These are phyloP conservation scores for Coelopa pilipes DNA, from an alignment of 2,888 invertebrate species.

Conservation along the genomic window DNA sequence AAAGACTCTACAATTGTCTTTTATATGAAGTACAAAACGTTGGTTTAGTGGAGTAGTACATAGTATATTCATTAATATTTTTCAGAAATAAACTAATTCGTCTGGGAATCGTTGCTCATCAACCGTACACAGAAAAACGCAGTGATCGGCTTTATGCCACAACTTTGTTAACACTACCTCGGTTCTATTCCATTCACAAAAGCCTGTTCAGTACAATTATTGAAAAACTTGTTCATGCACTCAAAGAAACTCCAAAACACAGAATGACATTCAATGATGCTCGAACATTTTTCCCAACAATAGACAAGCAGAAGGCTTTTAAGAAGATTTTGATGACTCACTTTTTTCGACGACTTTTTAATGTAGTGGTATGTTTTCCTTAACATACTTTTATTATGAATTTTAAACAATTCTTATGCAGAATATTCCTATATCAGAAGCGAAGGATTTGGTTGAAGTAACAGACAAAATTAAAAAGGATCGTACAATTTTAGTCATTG, in stretches of 20 bases:
- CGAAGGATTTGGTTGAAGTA: conserved; percentile 24
- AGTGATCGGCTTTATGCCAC: conserved; percentile 66
- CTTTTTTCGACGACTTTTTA: conserved; percentile 70
- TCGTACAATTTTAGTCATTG: conserved; percentile 69
- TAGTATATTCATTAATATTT: conserved; percentile 66
- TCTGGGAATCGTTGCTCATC: conserved; percentile 72
- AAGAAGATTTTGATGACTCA: conserved; percentile 60
- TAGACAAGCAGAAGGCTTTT: conserved; percentile 45
- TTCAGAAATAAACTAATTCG: conserved; percentile 71
- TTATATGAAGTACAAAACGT: conserved; percentile 56
- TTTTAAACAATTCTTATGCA: conserved; percentile 17
- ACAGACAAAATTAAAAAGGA: conserved; percentile 47
- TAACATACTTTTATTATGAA: background rate
- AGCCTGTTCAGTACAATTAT: conserved; percentile 67
- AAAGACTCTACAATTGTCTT: conserved; percentile 72
- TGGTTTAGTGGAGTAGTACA: background rate
- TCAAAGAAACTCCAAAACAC: conserved; percentile 69
- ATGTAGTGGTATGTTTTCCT: conserved; percentile 67
- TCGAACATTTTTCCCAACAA: conserved; percentile 58
- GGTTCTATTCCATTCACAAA: conserved; percentile 73
- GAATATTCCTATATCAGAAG: conserved; percentile 35
- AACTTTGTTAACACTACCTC: conserved; percentile 72
- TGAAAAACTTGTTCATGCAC: conserved; percentile 54
- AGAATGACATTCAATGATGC: conserved; percentile 69
- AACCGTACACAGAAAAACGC: conserved; percentile 70